phyloP scores from a whole-genome alignment of 2,113 vertebrate species.

The Pica pica region DNA sequence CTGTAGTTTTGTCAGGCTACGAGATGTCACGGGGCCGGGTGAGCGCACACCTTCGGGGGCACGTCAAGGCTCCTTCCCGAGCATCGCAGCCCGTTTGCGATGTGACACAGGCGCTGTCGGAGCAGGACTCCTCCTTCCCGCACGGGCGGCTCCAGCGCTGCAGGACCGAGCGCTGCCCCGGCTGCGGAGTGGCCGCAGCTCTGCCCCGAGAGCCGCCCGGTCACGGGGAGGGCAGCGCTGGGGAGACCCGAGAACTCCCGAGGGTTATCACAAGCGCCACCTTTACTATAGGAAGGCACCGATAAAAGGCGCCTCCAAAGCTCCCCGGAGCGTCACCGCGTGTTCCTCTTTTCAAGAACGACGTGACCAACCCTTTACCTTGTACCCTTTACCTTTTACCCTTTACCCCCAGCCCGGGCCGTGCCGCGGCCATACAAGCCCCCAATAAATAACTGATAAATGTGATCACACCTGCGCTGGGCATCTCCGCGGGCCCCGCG shows the following conservation, averaged over 20 bases:
- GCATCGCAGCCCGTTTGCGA: rapidly evolving
- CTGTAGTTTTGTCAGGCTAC: rapidly evolving
- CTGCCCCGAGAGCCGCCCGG: background rate
- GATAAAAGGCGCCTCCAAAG: background rate
- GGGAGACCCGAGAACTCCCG: rapidly evolving
- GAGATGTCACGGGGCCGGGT: rapidly evolving
- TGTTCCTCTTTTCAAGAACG: background rate
- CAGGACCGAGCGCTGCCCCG: background rate
- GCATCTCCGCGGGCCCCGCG: background rate
- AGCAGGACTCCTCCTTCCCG: background rate
- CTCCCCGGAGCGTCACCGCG: background rate
- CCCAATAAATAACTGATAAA: rapidly evolving
- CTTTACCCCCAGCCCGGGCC: background rate
- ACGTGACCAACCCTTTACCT: rapidly evolving
- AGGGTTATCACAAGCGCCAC: background rate
- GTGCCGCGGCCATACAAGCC: background rate
- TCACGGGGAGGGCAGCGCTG: rapidly evolving
- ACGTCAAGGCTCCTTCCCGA: rapidly evolving
- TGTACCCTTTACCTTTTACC: too few relatives aligned
- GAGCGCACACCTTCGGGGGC: background rate
- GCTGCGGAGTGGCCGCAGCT: background rate
- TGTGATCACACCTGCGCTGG: background rate
- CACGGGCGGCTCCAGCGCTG: background rate
- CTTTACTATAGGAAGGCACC: background rate
- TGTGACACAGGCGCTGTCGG: background rate